phyloP scores from a whole-genome alignment of 2,797 vertebrate species.

The Semotilus atromaculatus region DNA sequence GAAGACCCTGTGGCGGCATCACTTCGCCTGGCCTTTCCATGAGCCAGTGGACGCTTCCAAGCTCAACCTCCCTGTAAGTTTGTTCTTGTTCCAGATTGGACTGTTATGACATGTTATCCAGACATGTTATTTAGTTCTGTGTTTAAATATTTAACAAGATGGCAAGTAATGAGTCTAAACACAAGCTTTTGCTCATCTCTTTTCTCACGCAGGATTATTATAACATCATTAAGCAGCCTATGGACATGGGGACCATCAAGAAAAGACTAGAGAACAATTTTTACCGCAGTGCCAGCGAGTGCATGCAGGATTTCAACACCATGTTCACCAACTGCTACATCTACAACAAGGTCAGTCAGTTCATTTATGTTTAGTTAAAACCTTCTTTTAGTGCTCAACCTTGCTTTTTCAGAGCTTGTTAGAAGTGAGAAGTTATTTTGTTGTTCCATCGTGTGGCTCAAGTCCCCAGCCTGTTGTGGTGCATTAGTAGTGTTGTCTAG shows the following conservation, averaged over 20 bases:
- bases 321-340: conserved; percentile 99
- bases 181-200: not conserved
- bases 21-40: conserved; percentile 95
- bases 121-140: not conserved
- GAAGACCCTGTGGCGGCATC: conserved; percentile 93
- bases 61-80: conserved; percentile 87
- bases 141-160: not conserved
- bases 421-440: not conserved
- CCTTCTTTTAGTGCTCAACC: not conserved
- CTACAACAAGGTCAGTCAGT: conserved; percentile 88
- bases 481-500: not conserved
- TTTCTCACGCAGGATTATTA: conserved; percentile 85
- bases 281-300: conserved; percentile 90
- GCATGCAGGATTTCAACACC: conserved; percentile 98
- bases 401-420: not conserved
- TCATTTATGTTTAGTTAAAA: not conserved
- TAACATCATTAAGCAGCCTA: conserved; percentile 94
- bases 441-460: not conserved
- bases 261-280: conserved; percentile 89
- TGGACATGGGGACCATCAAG: conserved; percentile 97
- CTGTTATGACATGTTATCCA: not conserved
- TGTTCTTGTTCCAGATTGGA: not conserved
- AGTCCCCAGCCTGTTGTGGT: not conserved
- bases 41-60: conserved; percentile 90
- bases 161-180: not conserved